phyloP scores from a whole-genome alignment of 2,888 invertebrate genomes.

The Priocnemis perturbator region DNA sequence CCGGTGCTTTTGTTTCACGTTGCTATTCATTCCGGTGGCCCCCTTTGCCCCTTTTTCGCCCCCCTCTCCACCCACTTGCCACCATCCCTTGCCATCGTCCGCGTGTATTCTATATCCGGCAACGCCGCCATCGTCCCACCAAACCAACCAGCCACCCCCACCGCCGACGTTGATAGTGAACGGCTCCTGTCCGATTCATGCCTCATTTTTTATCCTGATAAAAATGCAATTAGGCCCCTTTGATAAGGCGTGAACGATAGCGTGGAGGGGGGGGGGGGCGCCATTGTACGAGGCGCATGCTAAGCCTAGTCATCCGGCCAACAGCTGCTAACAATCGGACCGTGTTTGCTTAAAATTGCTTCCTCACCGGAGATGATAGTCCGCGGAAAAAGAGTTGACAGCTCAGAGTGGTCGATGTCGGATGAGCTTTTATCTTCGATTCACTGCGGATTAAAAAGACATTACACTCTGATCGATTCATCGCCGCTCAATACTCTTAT shows the following conservation, averaged over 20 bases:
- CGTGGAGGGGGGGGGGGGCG: constrained; percentile 35
- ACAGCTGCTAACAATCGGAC: constrained; percentile 3
- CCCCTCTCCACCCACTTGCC: constrained; percentile 35
- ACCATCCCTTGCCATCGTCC: constrained; percentile 19
- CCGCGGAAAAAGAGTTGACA: too few relatives aligned
- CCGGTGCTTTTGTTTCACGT: constrained; percentile 72
- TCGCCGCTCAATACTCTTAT: too few relatives aligned
- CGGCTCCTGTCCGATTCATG: constrained; percentile 53
- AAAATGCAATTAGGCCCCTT: constrained; percentile 69
- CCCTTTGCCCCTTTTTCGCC: constrained; percentile 28
- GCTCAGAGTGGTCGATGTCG: too few relatives aligned
- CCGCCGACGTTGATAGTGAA: constrained; percentile 52
- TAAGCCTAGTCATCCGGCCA: neutral
- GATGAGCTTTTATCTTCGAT: too few relatives aligned
- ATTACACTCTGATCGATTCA: too few relatives aligned
- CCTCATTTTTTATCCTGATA: constrained; percentile 70
- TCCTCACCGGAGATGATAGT: too few relatives aligned
- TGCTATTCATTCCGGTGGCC: constrained; percentile 69
- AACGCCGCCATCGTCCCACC: constrained; percentile 52
- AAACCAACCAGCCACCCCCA: constrained; percentile 40
- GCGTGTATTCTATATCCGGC: constrained; percentile 28
- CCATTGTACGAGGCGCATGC: constrained; percentile 1
- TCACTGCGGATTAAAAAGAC: too few relatives aligned
- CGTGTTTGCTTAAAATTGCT: too few relatives aligned
- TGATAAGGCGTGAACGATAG: constrained; percentile 64